Conservation (phyloP, 2,888 invertebrate species). For the Morinoia aosen region DNA sequence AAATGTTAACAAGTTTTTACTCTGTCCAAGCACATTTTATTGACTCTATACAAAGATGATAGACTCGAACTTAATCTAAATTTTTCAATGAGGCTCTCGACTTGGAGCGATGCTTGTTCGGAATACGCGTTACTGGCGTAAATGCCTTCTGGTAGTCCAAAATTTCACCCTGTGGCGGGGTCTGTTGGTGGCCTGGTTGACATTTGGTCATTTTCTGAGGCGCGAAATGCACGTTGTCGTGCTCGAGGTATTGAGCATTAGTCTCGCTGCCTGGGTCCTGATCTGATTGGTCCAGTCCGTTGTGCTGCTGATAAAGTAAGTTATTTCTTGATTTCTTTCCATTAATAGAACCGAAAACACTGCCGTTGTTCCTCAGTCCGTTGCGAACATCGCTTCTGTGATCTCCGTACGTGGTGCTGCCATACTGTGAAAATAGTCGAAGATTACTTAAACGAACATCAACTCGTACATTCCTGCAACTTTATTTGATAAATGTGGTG, state of each 20-base stretch:
- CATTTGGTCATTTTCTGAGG: background rate
- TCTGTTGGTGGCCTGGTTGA: background rate
- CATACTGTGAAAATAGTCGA: background rate
- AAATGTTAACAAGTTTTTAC: background rate
- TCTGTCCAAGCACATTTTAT: background rate
- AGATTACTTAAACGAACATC: too few relatives aligned
- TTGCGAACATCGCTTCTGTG: background rate
- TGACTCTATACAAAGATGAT: background rate
- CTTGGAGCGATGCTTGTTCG: background rate
- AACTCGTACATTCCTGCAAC: too few relatives aligned
- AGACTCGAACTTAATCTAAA: background rate
- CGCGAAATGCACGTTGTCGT: background rate
- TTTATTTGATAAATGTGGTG: too few relatives aligned
- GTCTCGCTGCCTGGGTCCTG: background rate
- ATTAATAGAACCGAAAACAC: background rate
- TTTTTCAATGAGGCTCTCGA: conserved; percentile 6
- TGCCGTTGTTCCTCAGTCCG: background rate
- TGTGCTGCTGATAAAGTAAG: background rate
- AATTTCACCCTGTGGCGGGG: background rate
- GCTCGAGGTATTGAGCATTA: background rate
- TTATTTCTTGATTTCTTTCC: background rate
- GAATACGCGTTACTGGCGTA: background rate
- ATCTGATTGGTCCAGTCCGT: background rate
- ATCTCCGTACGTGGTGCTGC: background rate
- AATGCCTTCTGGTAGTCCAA: background rate